Percentiles rank a stretch among this genome's conserved stretches.
Conservation (phyloP, 1,140 invertebrate species). For the Drosophila bocki region DNA sequence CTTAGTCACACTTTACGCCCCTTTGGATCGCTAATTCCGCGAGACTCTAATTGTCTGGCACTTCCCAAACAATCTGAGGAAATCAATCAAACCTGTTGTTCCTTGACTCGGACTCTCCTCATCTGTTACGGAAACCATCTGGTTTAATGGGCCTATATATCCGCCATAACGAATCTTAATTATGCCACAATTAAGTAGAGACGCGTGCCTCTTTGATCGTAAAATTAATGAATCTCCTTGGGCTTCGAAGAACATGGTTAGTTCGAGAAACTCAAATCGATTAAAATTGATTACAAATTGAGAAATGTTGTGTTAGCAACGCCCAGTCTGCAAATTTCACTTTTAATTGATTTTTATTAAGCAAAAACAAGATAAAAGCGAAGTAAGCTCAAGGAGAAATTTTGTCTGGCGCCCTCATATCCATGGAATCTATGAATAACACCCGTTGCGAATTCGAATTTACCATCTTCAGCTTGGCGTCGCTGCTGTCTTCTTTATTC, state of each 20-base stretch:
- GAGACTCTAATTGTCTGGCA: constrained; percentile 46
- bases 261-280: constrained; percentile 32
- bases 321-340: constrained; percentile 43
- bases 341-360: constrained; percentile 80
- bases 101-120: constrained; percentile 3
- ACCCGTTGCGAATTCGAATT: constrained; percentile 50
- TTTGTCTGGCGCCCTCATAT: constrained; percentile 13
- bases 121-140: constrained; percentile 46
- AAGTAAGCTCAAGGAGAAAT: constrained; percentile 19
- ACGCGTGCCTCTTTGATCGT: constrained; percentile 61
- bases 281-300: constrained; percentile 59
- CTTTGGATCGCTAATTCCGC: not conserved
- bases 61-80: constrained; percentile 47
- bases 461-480: constrained; percentile 34
- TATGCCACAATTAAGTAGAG: constrained; percentile 62
- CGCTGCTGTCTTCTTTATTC: not conserved
- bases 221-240: constrained; percentile 68
- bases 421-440: constrained; percentile 26
- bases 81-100: constrained; percentile 66
- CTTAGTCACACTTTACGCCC: constrained; percentile 38
- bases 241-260: constrained; percentile 9
- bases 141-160: constrained; percentile 73
- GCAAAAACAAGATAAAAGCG: constrained; percentile 29
- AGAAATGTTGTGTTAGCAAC: constrained; percentile 13
- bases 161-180: constrained; percentile 77